Evolutionary conservation across 2,888 invertebrate genomes (phyloP).

Genomic region (Cheilosia vernalis): DNA sequence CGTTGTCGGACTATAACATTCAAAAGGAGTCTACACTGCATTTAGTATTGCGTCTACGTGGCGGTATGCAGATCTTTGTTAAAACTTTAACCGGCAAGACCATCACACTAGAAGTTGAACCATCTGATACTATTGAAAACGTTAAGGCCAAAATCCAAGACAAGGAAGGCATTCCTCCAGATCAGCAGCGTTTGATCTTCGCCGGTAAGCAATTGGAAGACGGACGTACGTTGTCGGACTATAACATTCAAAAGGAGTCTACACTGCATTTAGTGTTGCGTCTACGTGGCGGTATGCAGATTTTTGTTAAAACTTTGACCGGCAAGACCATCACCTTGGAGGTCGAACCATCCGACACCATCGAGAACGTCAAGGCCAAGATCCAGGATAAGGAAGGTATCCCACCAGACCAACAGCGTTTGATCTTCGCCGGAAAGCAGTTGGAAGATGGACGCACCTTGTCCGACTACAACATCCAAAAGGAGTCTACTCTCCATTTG

Average conservation of each 20-base stretch:
- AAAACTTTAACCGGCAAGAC: conserved; percentile 79
- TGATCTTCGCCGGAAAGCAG: conserved; percentile 76
- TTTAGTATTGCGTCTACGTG: conserved; percentile 94
- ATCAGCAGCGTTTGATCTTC: conserved; percentile 79
- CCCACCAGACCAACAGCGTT: conserved; percentile 76
- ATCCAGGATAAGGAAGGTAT: conserved; percentile 76
- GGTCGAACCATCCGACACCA: conserved; percentile 77
- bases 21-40: conserved; percentile 80
- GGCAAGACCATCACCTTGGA: conserved; percentile 79
- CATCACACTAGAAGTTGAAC: conserved; percentile 78
- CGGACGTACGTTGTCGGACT: conserved; percentile 92
- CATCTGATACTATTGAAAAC: conserved; percentile 79
- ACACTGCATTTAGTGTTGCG: conserved; percentile 89
- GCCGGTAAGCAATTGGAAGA: conserved; percentile 86
- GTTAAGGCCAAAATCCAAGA: conserved; percentile 80
- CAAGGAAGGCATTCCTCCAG: conserved; percentile 80
- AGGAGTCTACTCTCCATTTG: conserved; percentile 77
- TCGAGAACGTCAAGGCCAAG: conserved; percentile 76
- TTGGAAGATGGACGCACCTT: conserved; percentile 75
- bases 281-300: conserved; percentile 92
- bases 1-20: conserved; percentile 87
- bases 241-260: conserved; percentile 79
- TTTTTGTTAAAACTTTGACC: conserved; percentile 78
- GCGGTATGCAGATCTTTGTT: conserved; percentile 85
- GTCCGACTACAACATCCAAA: conserved; percentile 77